Percentiles rank a stretch among this genome's conserved stretches.
Evolutionary conservation across 92 coral and sea anemone genomes (phyloP).

Genomic region (Palythoa caribaeorum): DNA sequence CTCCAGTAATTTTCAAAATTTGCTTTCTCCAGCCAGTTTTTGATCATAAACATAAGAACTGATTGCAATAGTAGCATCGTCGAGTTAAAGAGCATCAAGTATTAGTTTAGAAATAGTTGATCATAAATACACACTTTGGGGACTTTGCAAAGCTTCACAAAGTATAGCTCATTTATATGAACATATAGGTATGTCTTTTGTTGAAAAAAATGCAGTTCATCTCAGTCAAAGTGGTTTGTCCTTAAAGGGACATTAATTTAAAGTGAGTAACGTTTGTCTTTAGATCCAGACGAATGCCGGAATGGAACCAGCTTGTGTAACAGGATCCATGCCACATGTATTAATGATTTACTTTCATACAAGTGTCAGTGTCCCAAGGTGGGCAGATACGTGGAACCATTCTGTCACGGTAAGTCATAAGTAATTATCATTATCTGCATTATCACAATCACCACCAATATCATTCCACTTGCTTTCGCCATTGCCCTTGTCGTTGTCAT

Average conservation of each 20-base stretch:
- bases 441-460: not conserved
- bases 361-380: not conserved
- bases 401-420: not conserved
- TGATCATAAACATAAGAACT: no score
- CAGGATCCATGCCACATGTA: not conserved
- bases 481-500: no score
- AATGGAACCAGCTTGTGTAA: not conserved
- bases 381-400: not conserved
- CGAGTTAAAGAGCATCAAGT: no score
- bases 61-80: no score
- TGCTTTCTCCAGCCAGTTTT: no score
- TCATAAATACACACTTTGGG: no score
- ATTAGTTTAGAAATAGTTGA: no score
- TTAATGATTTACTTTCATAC: not conserved
- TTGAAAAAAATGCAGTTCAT: not conserved
- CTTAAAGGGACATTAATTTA: not conserved
- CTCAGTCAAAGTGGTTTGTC: not conserved
- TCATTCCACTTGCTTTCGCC: not conserved
- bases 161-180: no score
- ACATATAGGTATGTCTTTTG: not conserved
- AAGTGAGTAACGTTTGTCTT: not conserved
- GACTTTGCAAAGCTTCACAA: no score
- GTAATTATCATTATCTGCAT: not conserved
- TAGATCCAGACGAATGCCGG: not conserved
- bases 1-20: no score